These are phyloP conservation scores for Neotoma lepida DNA, from an alignment of 2,113 vertebrate species.

Conservation along the genomic window DNA sequence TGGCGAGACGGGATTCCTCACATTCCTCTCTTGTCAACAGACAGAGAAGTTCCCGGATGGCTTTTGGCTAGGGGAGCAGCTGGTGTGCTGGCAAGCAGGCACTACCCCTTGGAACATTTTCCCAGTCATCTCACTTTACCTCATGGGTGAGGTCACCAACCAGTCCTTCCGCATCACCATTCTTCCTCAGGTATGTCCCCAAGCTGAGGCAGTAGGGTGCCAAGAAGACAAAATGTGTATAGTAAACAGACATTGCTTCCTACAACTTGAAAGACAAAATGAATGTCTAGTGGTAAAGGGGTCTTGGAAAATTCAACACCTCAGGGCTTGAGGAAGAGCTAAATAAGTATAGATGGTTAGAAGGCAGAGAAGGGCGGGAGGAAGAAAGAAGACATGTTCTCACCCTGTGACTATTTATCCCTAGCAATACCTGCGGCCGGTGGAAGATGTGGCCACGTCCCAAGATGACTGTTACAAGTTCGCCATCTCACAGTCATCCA, in stretches of 20 bases:
- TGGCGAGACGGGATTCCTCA: neutral
- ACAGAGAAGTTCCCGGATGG: slow-evolving; percentile 97
- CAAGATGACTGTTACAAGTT: slow-evolving; percentile 99
- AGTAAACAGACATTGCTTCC: neutral
- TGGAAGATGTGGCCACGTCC: slow-evolving; percentile 95
- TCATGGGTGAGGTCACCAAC: slow-evolving; percentile 97
- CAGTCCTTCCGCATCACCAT: slow-evolving; percentile 99
- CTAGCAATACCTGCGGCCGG: slow-evolving; percentile 97
- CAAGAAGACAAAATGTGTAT: neutral
- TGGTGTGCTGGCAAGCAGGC: slow-evolving; percentile 98
- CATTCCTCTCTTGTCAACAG: slow-evolving; percentile 79
- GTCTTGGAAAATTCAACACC: neutral
- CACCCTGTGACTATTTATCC: neutral
- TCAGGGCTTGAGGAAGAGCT: neutral
- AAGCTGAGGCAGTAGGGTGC: neutral
- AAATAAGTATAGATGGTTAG: neutral
- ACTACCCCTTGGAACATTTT: slow-evolving; percentile 99
- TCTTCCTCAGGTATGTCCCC: slow-evolving; percentile 92
- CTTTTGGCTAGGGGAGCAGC: slow-evolving; percentile 98
- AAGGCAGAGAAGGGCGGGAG: neutral
- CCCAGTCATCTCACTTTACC: slow-evolving; percentile 95
- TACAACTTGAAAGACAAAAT: neutral
- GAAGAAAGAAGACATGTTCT: neutral
- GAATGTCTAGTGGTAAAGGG: neutral
- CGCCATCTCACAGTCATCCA: slow-evolving; percentile 97